Base-by-base conservation (phyloP, 2,888 invertebrate genomes). In the Amblyteles armatorius region DNA sequence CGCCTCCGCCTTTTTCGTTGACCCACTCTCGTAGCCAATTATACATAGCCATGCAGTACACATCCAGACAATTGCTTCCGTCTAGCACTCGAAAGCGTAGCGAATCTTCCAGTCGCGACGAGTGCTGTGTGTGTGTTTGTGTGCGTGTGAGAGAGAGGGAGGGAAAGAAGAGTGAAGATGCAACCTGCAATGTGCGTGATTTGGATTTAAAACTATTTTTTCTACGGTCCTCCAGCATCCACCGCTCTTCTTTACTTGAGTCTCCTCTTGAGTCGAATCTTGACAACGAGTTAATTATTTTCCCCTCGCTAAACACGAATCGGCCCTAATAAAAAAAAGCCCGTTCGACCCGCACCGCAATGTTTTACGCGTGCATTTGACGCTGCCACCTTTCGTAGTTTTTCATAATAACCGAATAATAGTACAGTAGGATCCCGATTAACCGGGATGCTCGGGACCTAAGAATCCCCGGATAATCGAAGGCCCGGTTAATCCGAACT, bases 21-120 rank as follows among this genome's bases (percentile, higher is more conserved):
- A 79, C 79, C 82, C 79, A 79, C 85, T 83, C 83, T 77, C 73
- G 50, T 29, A 77, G 84, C 82, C 82, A 84, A 84, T 84, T 84
- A 82, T 79, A 74, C 84, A 73, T 71, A 19, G 36, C 22, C 33
- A 55, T 67, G 22, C 48, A 16, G 60, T 55, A 65, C 44, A 68
- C 44, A n/a, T 55, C 33, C 26, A 40, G 26, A 79, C 57, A 78
- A 79, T 83, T 44, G 63, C 63, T 57, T 40, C 26, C 26, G 76
- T 84, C 81, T 84, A 69, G 29, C 67, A 44, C 63, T 65, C 74
- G 78, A 65, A 65, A 73, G 77, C 26, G 68, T 60, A 63, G 77
- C 26, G 72, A 73, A 81, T 67, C 73, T 84, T 81, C 52, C 73
- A 84, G 84, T 80, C 80, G 44, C 50, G 72, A 68, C 55, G 73